phyloP scores from a whole-genome alignment of 1,140 invertebrate genomes.

The Drosophila ficusphila region DNA sequence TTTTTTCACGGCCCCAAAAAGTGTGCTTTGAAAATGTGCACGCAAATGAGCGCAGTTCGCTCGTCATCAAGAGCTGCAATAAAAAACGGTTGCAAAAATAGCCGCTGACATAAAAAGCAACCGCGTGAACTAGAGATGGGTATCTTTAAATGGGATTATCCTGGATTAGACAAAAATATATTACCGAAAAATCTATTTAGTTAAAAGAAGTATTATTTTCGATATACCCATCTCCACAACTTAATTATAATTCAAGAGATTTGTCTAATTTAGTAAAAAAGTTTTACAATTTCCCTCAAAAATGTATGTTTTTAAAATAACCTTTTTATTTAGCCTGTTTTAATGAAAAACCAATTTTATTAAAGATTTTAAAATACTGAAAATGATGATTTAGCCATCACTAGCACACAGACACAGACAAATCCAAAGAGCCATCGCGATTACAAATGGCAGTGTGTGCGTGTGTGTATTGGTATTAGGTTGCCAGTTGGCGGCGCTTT shows the following conservation, averaged over 20 bases:
- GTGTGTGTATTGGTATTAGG: conserved; percentile 54
- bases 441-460: conserved; percentile 17
- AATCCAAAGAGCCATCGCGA: conserved; percentile 5
- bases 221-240: no score
- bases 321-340: no score
- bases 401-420: conserved; percentile 3
- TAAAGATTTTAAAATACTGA: neutral
- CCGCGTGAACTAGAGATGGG: conserved; percentile 8
- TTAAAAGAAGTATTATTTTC: neutral
- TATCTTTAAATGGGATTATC: neutral
- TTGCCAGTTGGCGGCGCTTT: conserved; percentile 62
- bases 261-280: no score
- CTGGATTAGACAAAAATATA: neutral
- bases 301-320: no score
- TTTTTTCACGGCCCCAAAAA: conserved; percentile 62
- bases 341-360: neutral
- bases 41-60: conserved; percentile 72
- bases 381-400: conserved; percentile 2
- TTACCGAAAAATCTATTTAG: neutral
- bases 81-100: conserved; percentile 20
- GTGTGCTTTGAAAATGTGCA: conserved; percentile 62
- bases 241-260: no score
- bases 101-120: conserved; percentile 12
- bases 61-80: conserved; percentile 56
- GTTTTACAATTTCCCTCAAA: no score